Conservation (phyloP, 2,797 vertebrate genomes). For the Sebastolobus altivelis region DNA sequence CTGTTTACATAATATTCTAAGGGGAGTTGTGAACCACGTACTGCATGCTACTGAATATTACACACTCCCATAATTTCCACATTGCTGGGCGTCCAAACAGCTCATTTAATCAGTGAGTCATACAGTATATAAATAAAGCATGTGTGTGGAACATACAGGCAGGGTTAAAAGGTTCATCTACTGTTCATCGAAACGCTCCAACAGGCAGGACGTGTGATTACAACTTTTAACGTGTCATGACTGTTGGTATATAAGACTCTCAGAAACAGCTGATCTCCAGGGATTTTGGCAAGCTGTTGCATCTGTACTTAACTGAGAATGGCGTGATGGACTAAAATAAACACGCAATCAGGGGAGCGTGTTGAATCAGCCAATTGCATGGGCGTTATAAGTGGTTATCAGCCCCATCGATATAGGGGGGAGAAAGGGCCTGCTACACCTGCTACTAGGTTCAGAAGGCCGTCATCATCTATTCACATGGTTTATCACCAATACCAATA, state of each 20-base stretch:
- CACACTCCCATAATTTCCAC: constrained; percentile 40
- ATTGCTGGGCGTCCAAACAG: constrained; percentile 35
- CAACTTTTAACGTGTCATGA: constrained; percentile 39
- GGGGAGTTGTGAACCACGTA: constrained; percentile 44
- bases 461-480: background rate
- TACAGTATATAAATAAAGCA: constrained; percentile 55
- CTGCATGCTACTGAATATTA: constrained; percentile 42
- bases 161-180: constrained; percentile 39
- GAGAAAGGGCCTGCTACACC: background rate
- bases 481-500: no score
- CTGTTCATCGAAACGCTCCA: background rate
- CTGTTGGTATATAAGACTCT: background rate
- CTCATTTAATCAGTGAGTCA: constrained; percentile 54
- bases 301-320: constrained; percentile 15
- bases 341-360: background rate
- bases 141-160: constrained; percentile 43
- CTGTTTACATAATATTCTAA: constrained; percentile 66
- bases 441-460: background rate
- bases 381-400: background rate
- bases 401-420: background rate
- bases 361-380: background rate
- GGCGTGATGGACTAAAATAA: constrained; percentile 7
- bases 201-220: constrained; percentile 5
- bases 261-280: constrained; percentile 26
- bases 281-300: background rate